Evolutionary conservation across 2,888 invertebrate species (phyloP).

Genomic region (Platycheirus rosarum): DNA sequence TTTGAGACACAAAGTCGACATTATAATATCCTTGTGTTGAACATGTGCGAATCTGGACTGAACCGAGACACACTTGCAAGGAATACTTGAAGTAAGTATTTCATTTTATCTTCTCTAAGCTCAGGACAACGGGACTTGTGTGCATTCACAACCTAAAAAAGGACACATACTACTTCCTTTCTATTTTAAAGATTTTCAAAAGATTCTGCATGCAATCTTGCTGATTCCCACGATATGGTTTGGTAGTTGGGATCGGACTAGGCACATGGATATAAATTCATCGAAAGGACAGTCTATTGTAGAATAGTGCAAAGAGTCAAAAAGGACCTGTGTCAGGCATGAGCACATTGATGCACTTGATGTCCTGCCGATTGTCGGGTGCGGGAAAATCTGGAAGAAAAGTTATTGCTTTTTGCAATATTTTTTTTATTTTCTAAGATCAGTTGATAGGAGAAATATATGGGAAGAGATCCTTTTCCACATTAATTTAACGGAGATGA

Average conservation of each 20-base stretch:
- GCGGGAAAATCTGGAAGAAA: slow-evolving; percentile 1
- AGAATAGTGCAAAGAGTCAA: slow-evolving; percentile 43
- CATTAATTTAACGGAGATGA: slow-evolving; percentile 45
- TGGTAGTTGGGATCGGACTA: background rate
- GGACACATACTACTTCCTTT: slow-evolving; percentile 24
- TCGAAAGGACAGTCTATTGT: slow-evolving; percentile 33
- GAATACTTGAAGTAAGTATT: slow-evolving; percentile 42
- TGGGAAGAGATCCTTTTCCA: slow-evolving; percentile 48
- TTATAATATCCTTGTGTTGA: slow-evolving; percentile 60
- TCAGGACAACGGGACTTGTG: slow-evolving; percentile 33
- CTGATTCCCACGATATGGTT: slow-evolving; percentile 66
- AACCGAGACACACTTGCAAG: slow-evolving; percentile 11
- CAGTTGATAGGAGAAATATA: slow-evolving; percentile 17
- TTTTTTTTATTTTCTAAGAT: slow-evolving; percentile 5
- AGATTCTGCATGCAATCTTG: slow-evolving; percentile 57
- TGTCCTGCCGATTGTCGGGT: slow-evolving; percentile 58
- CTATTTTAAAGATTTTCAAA: slow-evolving; percentile 22
- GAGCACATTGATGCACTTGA: slow-evolving; percentile 70
- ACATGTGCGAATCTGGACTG: slow-evolving; percentile 45
- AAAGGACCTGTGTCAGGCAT: slow-evolving; percentile 70
- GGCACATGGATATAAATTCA: slow-evolving; percentile 69
- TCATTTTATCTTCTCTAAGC: background rate
- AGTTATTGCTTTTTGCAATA: slow-evolving; percentile 41
- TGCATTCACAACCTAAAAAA: slow-evolving; percentile 49
- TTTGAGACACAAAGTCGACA: slow-evolving; percentile 47